phyloP scores from a whole-genome alignment of 2,797 vertebrate species.

The Phoeniculus purpureus region DNA sequence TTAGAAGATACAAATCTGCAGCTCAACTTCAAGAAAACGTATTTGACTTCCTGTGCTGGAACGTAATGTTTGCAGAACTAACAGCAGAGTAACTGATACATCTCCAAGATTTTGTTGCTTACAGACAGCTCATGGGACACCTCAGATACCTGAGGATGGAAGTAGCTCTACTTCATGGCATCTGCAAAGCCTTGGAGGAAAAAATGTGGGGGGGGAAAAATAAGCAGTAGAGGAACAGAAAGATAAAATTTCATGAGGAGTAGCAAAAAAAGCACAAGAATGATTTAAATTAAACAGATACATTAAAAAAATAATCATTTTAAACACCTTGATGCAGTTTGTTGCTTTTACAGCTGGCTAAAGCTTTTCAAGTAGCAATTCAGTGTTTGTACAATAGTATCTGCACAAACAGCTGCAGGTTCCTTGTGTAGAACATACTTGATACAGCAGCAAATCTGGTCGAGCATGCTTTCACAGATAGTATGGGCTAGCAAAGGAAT shows the following conservation, averaged over 20 bases:
- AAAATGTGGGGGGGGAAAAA: neutral
- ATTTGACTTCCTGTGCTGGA: neutral
- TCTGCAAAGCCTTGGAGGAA: neutral
- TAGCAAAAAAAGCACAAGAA: neutral
- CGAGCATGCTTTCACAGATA: constrained; percentile 15
- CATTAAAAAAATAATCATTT: neutral
- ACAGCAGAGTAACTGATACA: neutral
- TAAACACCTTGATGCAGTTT: neutral
- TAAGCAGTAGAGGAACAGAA: neutral
- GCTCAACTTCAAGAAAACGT: neutral
- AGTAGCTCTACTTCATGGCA: neutral
- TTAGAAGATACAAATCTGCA: neutral
- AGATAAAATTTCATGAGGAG: neutral
- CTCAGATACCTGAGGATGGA: neutral
- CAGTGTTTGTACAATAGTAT: neutral
- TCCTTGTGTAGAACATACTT: neutral
- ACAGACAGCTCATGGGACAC: neutral
- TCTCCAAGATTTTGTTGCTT: neutral
- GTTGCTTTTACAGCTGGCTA: neutral
- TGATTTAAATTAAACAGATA: neutral
- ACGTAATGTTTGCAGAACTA: neutral
- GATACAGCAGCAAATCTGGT: neutral
- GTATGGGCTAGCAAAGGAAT: constrained; percentile 39
- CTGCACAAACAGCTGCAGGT: constrained; percentile 20
- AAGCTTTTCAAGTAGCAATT: neutral